Percentiles rank a stretch among this genome's conserved stretches.
Conservation (phyloP, 2,797 vertebrate genomes). For the Acrocephalus scirpaceus region DNA sequence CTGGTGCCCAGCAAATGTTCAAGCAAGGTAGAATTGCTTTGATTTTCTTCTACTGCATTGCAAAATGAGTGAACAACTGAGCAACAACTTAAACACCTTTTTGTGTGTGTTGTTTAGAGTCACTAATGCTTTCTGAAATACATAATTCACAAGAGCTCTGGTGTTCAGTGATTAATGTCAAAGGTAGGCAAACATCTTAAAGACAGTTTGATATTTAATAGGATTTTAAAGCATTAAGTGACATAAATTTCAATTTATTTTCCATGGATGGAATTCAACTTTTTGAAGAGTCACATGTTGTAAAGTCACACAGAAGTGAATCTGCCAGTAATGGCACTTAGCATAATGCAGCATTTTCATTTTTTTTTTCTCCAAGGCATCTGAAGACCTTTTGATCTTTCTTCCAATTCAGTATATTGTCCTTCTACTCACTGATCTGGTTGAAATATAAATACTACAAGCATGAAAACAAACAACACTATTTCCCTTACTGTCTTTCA, state of each 20-base stretch:
- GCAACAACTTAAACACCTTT: background rate
- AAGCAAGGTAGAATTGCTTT: background rate
- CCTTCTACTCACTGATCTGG: background rate
- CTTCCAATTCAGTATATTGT: background rate
- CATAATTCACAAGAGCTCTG: background rate
- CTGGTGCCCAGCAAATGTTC: background rate
- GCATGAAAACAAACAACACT: background rate
- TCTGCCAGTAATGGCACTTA: background rate
- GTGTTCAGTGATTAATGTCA: background rate
- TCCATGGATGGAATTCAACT: background rate
- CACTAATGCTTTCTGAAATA: background rate
- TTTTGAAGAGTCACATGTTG: background rate
- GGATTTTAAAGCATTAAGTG: background rate
- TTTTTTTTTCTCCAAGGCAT: background rate
- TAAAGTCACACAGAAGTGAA: background rate
- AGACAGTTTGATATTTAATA: background rate
- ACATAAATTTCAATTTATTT: background rate
- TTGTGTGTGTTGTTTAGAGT: background rate
- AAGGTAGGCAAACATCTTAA: background rate
- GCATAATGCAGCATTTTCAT: background rate
- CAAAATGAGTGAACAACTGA: slow-evolving; percentile 2
- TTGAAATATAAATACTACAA: background rate
- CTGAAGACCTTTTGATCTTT: slow-evolving; percentile 1
- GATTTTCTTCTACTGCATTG: background rate
- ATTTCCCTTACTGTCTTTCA: background rate